Evolutionary conservation across 2,888 invertebrate genomes (phyloP).

Genomic region (Ellobium chinense): DNA sequence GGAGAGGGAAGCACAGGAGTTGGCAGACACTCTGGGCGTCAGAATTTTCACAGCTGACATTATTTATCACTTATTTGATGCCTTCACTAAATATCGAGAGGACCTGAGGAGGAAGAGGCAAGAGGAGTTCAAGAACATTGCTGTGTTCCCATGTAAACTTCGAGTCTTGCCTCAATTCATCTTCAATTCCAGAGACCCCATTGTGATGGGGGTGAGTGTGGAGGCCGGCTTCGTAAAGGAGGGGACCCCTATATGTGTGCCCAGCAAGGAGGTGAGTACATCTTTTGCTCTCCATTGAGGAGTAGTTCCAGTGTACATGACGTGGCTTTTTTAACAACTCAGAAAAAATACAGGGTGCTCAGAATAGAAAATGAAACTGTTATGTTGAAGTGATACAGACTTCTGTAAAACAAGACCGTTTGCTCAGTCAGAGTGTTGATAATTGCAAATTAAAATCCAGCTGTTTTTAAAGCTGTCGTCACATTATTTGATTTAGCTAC

Average conservation of each 20-base stretch:
- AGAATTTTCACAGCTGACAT: slow-evolving; percentile 98
- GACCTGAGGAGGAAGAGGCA: slow-evolving; percentile 93
- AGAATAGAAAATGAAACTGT: too few relatives aligned
- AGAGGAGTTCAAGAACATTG: slow-evolving; percentile 96
- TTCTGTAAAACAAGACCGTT: too few relatives aligned
- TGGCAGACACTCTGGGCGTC: slow-evolving; percentile 90
- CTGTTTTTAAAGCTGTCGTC: too few relatives aligned
- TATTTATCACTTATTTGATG: slow-evolving; percentile 99
- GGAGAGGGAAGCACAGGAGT: slow-evolving; percentile 97
- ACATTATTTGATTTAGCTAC: too few relatives aligned
- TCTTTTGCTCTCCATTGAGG: neutral
- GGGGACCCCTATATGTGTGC: slow-evolving; percentile 98
- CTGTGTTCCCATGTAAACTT: slow-evolving; percentile 98
- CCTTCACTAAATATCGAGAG: slow-evolving; percentile 89
- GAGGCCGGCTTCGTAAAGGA: slow-evolving; percentile 97
- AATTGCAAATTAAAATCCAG: too few relatives aligned
- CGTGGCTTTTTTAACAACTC: too few relatives aligned
- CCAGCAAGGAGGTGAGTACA: slow-evolving; percentile 88
- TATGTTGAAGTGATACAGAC: too few relatives aligned
- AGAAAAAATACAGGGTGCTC: too few relatives aligned
- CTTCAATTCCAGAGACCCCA: slow-evolving; percentile 99
- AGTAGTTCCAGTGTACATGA: neutral
- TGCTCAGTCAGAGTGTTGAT: too few relatives aligned
- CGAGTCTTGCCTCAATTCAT: slow-evolving; percentile 90
- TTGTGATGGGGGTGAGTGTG: slow-evolving; percentile 96